Evolutionary conservation across 2,113 vertebrate genomes (phyloP).

Genomic region (Atherinomorus stipes): DNA sequence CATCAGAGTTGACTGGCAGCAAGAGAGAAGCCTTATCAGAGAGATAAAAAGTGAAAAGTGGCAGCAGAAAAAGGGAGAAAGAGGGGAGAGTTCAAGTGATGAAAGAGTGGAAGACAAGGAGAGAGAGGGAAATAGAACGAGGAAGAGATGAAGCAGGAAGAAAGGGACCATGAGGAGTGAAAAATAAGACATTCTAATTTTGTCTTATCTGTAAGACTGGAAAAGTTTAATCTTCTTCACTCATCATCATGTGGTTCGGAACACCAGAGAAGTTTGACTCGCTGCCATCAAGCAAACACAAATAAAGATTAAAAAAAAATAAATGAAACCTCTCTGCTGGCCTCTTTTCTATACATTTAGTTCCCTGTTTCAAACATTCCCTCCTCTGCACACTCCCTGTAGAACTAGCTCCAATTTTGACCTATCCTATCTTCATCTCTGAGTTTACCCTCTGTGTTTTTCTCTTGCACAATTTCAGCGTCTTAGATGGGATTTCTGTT

Average conservation of each 20-base stretch:
- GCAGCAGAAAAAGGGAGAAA: constrained; percentile 35
- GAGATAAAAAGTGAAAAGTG: constrained; percentile 57
- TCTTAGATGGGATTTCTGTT: constrained; percentile 38
- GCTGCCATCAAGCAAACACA: constrained; percentile 39
- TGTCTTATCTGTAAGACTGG: constrained; percentile 36
- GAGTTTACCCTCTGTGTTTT: constrained; percentile 46
- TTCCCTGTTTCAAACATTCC: constrained; percentile 16
- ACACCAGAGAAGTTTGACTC: constrained; percentile 32
- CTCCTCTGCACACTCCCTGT: constrained; percentile 18
- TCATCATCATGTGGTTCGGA: constrained; percentile 27
- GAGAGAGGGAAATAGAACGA: constrained; percentile 6
- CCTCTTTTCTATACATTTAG: constrained; percentile 19
- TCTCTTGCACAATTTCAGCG: constrained; percentile 24
- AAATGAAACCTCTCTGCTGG: background rate
- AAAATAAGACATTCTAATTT: constrained; percentile 53
- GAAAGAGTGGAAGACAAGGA: constrained; percentile 14
- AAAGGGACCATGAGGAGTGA: constrained; percentile 1
- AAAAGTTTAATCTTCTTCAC: constrained; percentile 42
- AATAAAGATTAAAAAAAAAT: background rate
- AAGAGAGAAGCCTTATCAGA: constrained; percentile 57
- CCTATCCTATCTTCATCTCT: constrained; percentile 16
- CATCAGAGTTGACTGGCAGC: constrained; percentile 65
- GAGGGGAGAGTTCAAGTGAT: constrained; percentile 36
- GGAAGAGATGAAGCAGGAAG: constrained; percentile 9
- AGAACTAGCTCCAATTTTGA: constrained; percentile 22